Evolutionary conservation across 2,888 invertebrate species (phyloP), one percentile per base, ranked within the genome.

Genomic region (Watsonalla cultraria): DNA sequence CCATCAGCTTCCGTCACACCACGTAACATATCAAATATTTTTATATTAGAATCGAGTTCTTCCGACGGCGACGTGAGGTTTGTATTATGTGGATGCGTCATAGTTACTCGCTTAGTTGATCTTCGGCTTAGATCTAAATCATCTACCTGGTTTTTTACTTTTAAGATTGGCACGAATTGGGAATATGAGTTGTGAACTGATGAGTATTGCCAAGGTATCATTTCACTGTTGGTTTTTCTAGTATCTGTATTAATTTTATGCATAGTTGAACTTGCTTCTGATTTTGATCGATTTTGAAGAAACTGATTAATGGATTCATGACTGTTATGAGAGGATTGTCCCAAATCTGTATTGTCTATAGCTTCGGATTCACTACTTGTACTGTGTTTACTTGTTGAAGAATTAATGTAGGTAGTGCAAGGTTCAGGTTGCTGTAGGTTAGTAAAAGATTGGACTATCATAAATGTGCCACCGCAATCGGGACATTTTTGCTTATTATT

Each of bases 401-500:
- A 33, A 39, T 49, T 15, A 0, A 49, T 0, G 5, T 37, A 37
- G 15, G 15, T 34, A 51, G 15, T 47, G 33, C 35, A 14, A 13
- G 24, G 6, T 46, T 47, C 52, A 45, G 65, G 65, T 6, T 50
- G 24, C 34, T 59, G 54, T 56, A 78, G 56, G 56, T 66, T 76
- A 35, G 65, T 55, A 47, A 68, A 52, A 50, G 87, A 84, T 54
- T 84, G 82, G 2, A 82, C 82, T 54, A 87, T 70, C 78, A 82
- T 84, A 48, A 80, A 64, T 55, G 68, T 70, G 4, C 90, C 90
- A 5, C 90, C 90, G 62, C 93, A 93, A 47, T 82, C 73, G 4
- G 73, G 74, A 66, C 93, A 93, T 60, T 86, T 90, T 59, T 86
- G 91, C 50, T 85, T 84, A 60, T 88, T 85, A 57, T 79, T 83